Base-by-base conservation (phyloP, 2,888 invertebrate genomes). In the Leptodirus hochenwartii region DNA sequence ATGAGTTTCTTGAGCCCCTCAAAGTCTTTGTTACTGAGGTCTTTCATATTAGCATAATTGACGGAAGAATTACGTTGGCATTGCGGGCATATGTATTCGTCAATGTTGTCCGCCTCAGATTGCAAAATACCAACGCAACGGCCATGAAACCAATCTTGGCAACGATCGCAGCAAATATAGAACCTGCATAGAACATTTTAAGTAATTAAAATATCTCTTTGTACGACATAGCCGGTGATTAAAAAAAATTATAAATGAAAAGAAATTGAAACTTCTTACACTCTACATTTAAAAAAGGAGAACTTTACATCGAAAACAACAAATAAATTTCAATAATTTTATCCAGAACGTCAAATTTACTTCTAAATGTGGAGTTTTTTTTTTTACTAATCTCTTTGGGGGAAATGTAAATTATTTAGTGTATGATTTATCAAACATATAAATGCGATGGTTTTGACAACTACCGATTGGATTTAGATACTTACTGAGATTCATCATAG, bases 121-220 rank as follows among this genome's bases (percentile, higher is more conserved):
- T 87, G 88, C 28, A 88, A 58, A 46, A 91, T 85, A 22, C 95
- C 95, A 25, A 96, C 95, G 57, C 96, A 96, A 33, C 85, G 69
- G 5, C 95, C 95, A 55, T 96, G 96, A 62, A 93, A 96, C 98
- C 98, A 98, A 57, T 91, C 95, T 56, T 95, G 90, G 56, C 98
- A 98, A 38, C 81, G 76, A 61, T 98, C 98, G 55, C 98, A 98
- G 51, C 93, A 95, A 47, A 98, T 93, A 57, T 96, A 98, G 66
- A 96, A 96, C 56, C 88, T 88, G 51, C 22, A 62, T n/a, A n/a
- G n/a, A n/a, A n/a, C n/a, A n/a, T n/a, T n/a, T n/a, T n/a, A n/a
- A n/a, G n/a, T n/a, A n/a, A n/a, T n/a, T n/a, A n/a, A n/a, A n/a
- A n/a, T n/a, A n/a, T n/a, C n/a, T n/a, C n/a, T n/a, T n/a, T n/a